Percentiles rank a stretch among this genome's conserved stretches.
Evolutionary conservation across 2,888 invertebrate species (phyloP).

Genomic region (Monopis laevigella): DNA sequence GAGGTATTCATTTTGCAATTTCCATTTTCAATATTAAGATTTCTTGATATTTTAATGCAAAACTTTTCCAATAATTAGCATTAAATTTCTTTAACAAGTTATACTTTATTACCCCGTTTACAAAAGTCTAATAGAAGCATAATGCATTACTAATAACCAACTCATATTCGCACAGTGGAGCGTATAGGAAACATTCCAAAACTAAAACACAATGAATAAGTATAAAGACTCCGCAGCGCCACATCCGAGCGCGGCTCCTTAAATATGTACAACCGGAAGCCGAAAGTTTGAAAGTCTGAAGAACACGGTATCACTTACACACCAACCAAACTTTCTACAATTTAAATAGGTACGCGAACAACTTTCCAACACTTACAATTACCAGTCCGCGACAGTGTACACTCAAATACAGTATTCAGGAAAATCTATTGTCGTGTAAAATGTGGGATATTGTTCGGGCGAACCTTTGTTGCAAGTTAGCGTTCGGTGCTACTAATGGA

Average conservation of each 20-base stretch:
- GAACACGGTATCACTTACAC: constrained; percentile 3
- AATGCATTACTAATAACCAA: too few relatives aligned
- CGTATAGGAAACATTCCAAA: too few relatives aligned
- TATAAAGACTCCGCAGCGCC: background rate
- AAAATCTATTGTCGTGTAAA: constrained; percentile 54
- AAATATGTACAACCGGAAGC: constrained; percentile 3
- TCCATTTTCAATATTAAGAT: too few relatives aligned
- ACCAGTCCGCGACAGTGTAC: constrained; percentile 32
- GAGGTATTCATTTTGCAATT: too few relatives aligned
- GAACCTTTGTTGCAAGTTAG: constrained; percentile 15
- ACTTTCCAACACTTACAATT: constrained; percentile 10
- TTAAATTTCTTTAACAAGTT: too few relatives aligned
- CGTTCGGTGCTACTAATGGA: constrained; percentile 54
- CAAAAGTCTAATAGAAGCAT: too few relatives aligned
- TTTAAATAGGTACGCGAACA: background rate
- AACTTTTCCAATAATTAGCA: too few relatives aligned
- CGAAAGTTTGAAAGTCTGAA: background rate
- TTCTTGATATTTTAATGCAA: too few relatives aligned
- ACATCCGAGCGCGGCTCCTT: background rate
- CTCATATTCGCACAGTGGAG: too few relatives aligned
- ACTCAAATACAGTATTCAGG: constrained; percentile 60
- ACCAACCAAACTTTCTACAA: background rate
- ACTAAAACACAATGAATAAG: too few relatives aligned
- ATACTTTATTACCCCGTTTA: too few relatives aligned
- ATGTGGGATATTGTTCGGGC: constrained; percentile 50